Percentiles rank a stretch among this genome's conserved stretches.
phyloP scores from a whole-genome alignment of 2,888 invertebrate genomes.

The Pachymerium ferrugineum region DNA sequence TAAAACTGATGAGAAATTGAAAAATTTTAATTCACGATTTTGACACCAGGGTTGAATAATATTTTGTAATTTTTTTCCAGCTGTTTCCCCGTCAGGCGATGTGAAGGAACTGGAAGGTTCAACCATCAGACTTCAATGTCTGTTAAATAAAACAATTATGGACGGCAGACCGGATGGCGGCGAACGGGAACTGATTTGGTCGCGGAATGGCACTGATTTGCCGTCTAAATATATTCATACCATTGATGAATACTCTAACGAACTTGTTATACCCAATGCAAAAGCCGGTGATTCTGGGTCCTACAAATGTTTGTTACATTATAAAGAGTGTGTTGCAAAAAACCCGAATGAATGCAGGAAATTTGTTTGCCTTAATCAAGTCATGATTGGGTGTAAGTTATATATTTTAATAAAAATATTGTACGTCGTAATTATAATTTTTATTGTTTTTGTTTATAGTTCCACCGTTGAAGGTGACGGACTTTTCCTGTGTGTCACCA shows the following conservation, averaged over 20 bases:
- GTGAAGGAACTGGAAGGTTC: slow-evolving; percentile 23
- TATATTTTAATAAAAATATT: not conserved
- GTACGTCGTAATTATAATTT: not conserved
- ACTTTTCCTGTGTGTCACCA: slow-evolving; percentile 18
- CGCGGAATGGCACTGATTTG: not conserved
- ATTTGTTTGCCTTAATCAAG: slow-evolving; percentile 18
- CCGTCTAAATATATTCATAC: not conserved
- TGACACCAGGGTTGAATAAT: no score
- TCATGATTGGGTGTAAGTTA: slow-evolving; percentile 11
- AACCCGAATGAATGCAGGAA: not conserved
- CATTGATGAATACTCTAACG: slow-evolving; percentile 2
- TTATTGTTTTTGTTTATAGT: not conserved
- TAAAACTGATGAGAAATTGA: no score
- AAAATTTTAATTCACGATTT: no score
- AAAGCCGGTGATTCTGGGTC: not conserved
- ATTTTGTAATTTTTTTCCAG: not conserved
- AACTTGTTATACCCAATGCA: not conserved
- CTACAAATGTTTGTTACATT: not conserved
- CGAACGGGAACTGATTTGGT: slow-evolving; percentile 1
- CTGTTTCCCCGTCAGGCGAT: not conserved
- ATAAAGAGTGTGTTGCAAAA: no score
- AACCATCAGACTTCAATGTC: not conserved
- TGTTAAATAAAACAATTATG: not conserved
- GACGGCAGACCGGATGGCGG: not conserved
- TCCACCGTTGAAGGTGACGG: not conserved